Conservation (phyloP, 2,797 vertebrate genomes). For the Sebastes cheni region DNA sequence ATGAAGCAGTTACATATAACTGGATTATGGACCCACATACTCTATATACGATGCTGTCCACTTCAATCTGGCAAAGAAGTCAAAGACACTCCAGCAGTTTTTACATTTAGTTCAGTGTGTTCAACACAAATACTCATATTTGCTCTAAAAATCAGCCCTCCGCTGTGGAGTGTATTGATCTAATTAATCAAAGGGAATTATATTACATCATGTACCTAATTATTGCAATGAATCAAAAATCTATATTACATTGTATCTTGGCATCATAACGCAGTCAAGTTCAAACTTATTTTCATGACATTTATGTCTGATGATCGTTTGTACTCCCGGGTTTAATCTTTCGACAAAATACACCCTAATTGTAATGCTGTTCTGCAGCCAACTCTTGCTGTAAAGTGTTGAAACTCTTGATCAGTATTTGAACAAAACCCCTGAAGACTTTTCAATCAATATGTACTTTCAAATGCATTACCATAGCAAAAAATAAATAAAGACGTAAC, state of each 20-base stretch:
- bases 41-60: conserved; percentile 25
- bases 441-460: conserved; percentile 42
- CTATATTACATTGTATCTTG: conserved; percentile 16
- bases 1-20: conserved; percentile 46
- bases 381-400: conserved; percentile 25
- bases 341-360: conserved; percentile 24
- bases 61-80: conserved; percentile 42
- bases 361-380: conserved; percentile 25
- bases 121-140: conserved; percentile 15
- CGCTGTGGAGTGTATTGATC: conserved; percentile 3
- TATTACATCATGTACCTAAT: conserved; percentile 27
- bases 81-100: conserved; percentile 23
- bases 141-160: conserved; percentile 6
- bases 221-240: conserved; percentile 33
- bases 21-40: conserved; percentile 46
- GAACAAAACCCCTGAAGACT: conserved; percentile 27
- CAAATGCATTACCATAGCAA: background rate
- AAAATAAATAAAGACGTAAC: background rate
- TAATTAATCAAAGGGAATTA: conserved; percentile 42
- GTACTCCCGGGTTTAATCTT: conserved; percentile 23
- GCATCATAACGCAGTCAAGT: conserved; percentile 14
- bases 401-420: conserved; percentile 31
- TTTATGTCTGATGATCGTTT: conserved; percentile 15
- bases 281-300: conserved; percentile 11
- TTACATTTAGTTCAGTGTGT: conserved; percentile 34